Evolutionary conservation across 2,797 vertebrate species (phyloP).

Genomic region (Ataeniobius toweri): DNA sequence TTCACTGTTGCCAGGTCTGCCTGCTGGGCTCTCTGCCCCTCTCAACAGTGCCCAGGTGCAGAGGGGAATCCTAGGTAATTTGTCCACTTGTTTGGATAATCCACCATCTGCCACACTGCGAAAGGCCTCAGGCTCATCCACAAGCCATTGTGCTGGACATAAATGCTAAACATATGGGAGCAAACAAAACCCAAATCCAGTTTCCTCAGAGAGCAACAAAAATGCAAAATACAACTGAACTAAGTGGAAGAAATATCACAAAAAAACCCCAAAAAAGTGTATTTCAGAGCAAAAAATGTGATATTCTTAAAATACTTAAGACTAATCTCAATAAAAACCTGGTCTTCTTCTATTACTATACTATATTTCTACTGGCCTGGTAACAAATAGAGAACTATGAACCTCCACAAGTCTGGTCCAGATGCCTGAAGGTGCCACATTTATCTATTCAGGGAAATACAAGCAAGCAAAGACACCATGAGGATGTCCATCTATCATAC

Average conservation of each 20-base stretch:
- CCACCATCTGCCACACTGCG: constrained; percentile 77
- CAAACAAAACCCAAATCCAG: constrained; percentile 44
- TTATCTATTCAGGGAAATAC: no score
- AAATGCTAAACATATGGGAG: constrained; percentile 65
- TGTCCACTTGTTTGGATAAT: constrained; percentile 80
- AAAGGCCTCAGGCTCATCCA: constrained; percentile 52
- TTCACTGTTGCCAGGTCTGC: constrained; percentile 66
- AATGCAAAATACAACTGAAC: constrained; percentile 30
- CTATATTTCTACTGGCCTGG: background rate
- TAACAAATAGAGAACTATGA: background rate
- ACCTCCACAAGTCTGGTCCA: background rate
- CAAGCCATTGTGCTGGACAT: constrained; percentile 50
- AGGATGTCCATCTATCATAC: background rate
- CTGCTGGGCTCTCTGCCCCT: constrained; percentile 54
- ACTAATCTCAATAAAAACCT: background rate
- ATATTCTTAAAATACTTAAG: background rate
- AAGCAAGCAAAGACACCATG: background rate
- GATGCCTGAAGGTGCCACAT: no score
- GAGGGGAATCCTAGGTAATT: constrained; percentile 76
- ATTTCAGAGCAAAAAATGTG: background rate
- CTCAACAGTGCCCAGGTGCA: constrained; percentile 63
- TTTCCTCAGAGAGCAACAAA: constrained; percentile 35
- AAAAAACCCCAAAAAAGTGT: background rate
- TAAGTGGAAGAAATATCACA: constrained; percentile 6
- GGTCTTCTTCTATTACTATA: background rate